Evolutionary conservation across 2,797 vertebrate genomes (phyloP).

Genomic region (Mallotus villosus): DNA sequence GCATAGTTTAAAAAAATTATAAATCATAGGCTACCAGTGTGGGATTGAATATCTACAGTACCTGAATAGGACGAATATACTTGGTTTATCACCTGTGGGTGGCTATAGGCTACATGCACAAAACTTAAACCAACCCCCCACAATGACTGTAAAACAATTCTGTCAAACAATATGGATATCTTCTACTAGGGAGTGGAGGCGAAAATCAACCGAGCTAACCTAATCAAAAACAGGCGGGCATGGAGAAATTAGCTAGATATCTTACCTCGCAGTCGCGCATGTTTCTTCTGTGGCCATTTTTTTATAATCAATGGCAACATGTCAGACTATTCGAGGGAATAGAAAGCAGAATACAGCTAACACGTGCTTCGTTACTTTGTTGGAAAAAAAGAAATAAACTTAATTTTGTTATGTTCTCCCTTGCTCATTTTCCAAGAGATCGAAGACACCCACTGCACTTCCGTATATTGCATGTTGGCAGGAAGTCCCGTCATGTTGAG

Average conservation of each 20-base stretch:
- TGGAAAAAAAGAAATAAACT: conserved; percentile 20
- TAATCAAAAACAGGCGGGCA: too few species aligned
- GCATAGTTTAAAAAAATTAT: too few species aligned
- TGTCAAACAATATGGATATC: too few species aligned
- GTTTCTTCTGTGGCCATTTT: conserved; percentile 25
- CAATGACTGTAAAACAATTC: too few species aligned
- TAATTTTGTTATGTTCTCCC: conserved; percentile 22
- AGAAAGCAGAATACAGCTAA: background rate
- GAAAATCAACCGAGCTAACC: background rate
- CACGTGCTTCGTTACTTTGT: background rate
- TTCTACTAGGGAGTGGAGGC: too few species aligned
- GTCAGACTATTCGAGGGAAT: background rate
- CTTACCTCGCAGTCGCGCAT: conserved; percentile 17
- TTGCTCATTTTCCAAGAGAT: conserved; percentile 28
- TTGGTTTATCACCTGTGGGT: too few species aligned
- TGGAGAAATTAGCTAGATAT: background rate
- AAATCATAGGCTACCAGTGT: too few species aligned
- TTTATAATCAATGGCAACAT: conserved; percentile 36
- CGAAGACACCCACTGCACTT: conserved; percentile 56
- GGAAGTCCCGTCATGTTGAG: conserved; percentile 60
- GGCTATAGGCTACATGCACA: too few species aligned
- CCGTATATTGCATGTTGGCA: conserved; percentile 35
- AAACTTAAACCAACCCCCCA: too few species aligned
- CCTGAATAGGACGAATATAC: too few species aligned
- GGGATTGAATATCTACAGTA: too few species aligned